These are phyloP conservation scores for Paratrypauchen microcephalus DNA, from an alignment of 2,797 vertebrate species.

Conservation along the genomic window DNA sequence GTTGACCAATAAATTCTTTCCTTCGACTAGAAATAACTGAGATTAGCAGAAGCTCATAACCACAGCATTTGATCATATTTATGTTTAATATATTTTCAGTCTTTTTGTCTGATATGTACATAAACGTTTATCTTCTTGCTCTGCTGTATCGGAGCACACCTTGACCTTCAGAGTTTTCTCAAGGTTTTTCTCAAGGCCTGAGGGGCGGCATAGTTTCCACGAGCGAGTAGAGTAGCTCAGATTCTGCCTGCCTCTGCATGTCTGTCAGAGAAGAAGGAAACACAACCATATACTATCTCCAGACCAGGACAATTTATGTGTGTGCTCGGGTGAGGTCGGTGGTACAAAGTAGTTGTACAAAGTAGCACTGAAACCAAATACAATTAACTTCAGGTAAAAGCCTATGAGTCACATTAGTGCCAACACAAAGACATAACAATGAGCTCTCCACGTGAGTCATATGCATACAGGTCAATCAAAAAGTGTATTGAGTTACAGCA, in stretches of 20 bases:
- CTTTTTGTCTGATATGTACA: too few species aligned
- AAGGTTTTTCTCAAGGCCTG: not conserved
- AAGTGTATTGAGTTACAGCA: not conserved
- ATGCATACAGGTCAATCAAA: not conserved
- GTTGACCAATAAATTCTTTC: too few species aligned
- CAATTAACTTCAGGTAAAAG: slow-evolving; percentile 26
- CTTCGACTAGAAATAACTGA: too few species aligned
- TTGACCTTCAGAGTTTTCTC: slow-evolving; percentile 34
- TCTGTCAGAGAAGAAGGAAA: slow-evolving; percentile 17
- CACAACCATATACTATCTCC: slow-evolving; percentile 12
- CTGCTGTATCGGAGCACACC: not conserved
- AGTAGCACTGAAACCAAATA: slow-evolving; percentile 4
- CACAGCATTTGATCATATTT: too few species aligned
- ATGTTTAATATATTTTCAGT: too few species aligned
- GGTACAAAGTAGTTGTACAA: not conserved
- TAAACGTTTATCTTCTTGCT: not conserved
- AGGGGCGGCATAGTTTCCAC: slow-evolving; percentile 22
- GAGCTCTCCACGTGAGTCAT: slow-evolving; percentile 28
- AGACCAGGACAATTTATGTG: slow-evolving; percentile 8
- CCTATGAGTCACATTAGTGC: slow-evolving; percentile 33
- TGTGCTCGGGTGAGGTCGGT: not conserved
- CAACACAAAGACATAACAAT: slow-evolving; percentile 42
- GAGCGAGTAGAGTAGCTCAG: not conserved
- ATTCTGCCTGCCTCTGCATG: slow-evolving; percentile 43
- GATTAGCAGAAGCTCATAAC: too few species aligned